phyloP scores from a whole-genome alignment of 2,888 invertebrate species.

The Polydrusus pterygomalis region DNA sequence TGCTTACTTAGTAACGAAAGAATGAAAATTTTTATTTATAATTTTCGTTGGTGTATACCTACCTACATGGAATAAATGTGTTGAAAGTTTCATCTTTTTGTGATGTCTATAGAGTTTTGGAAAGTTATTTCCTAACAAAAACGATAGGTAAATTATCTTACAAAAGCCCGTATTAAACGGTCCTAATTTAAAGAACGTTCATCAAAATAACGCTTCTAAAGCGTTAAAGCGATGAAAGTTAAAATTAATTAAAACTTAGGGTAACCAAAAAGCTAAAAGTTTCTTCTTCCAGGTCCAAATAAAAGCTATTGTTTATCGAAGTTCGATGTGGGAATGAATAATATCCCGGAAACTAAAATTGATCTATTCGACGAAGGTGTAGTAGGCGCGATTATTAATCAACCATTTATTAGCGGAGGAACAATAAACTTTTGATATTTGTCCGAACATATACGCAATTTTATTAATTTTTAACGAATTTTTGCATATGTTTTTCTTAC shows the following conservation, averaged over 20 bases:
- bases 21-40: too few relatives aligned
- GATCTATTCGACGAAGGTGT: slow-evolving; percentile 48
- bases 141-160: slow-evolving; percentile 33
- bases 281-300: slow-evolving; percentile 39
- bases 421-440: slow-evolving; percentile 54
- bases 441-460: slow-evolving; percentile 25
- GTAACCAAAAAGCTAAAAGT: slow-evolving; percentile 47
- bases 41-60: too few relatives aligned
- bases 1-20: too few relatives aligned
- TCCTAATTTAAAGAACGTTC: slow-evolving; percentile 17
- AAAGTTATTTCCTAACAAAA: slow-evolving; percentile 24
- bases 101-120: slow-evolving; percentile 16
- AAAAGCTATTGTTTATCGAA: slow-evolving; percentile 42
- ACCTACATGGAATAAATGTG: too few relatives aligned
- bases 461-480: too few relatives aligned
- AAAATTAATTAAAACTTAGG: slow-evolving; percentile 37
- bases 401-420: slow-evolving; percentile 53
- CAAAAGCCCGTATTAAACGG: not conserved
- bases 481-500: too few relatives aligned
- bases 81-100: too few relatives aligned
- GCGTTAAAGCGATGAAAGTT: slow-evolving; percentile 29
- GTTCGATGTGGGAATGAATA: slow-evolving; percentile 46
- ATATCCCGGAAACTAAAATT: slow-evolving; percentile 49
- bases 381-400: slow-evolving; percentile 50
- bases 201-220: slow-evolving; percentile 24